These are phyloP conservation scores for Phainopepla nitens DNA, from an alignment of 2,113 vertebrate genomes.

Conservation along the genomic window DNA sequence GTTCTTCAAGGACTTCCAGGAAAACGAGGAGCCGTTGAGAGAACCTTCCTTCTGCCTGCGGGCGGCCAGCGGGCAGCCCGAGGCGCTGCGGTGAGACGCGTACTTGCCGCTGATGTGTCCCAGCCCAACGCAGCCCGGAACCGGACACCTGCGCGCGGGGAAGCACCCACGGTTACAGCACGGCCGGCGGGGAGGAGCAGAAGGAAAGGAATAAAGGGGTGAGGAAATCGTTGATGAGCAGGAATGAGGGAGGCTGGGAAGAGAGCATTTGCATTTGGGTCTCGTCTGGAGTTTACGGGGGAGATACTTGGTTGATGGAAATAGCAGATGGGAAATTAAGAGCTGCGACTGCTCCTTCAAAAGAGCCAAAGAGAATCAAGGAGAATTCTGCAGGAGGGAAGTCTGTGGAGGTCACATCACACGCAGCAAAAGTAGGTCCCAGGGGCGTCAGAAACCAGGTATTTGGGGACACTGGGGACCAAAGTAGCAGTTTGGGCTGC, in stretches of 20 bases:
- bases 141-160: slow-evolving; percentile 82
- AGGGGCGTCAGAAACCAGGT: neutral
- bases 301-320: neutral
- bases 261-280: rapidly evolving
- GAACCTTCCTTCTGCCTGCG: slow-evolving; percentile 94
- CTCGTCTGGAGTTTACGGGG: neutral
- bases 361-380: neutral
- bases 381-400: neutral
- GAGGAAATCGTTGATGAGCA: neutral
- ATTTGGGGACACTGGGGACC: neutral
- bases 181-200: rapidly evolving
- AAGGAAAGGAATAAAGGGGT: rapidly evolving
- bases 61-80: slow-evolving; percentile 91
- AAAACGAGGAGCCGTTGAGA: slow-evolving; percentile 88
- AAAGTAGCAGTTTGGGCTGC: neutral
- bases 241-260: neutral
- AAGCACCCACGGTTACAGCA: neutral
- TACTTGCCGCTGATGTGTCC: slow-evolving; percentile 98
- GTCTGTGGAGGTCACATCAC: neutral
- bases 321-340: neutral
- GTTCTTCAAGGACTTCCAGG: slow-evolving; percentile 94
- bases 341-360: neutral
- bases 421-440: neutral
- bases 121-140: slow-evolving; percentile 93
- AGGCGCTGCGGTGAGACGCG: slow-evolving; percentile 95